Evolutionary conservation across 2,888 invertebrate genomes (phyloP), one percentile per base, ranked within the genome.

Genomic region (Aphodius sticticus): DNA sequence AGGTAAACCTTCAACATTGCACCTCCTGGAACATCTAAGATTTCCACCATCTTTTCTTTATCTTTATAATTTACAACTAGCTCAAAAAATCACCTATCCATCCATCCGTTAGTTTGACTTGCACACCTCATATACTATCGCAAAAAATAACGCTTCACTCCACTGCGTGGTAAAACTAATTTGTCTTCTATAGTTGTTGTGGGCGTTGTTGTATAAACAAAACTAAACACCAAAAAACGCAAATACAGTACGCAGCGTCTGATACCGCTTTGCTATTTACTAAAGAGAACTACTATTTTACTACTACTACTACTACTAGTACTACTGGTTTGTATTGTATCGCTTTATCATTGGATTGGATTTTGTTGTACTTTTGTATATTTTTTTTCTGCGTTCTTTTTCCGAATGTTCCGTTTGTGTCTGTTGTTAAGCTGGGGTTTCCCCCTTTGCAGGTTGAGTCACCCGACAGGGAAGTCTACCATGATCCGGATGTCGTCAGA

Each of bases 401-500:
- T 74, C 74, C 36, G 35, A 37, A 9, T 35, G 74, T n/a, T 35
- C 74, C 6, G 74, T 74, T 74, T 35, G 12, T 36, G 35, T 16
- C 16, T 35, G 12, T 74, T 36, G 36, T 74, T 35, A 37, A n/a
- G n/a, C 36, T 72, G 72, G 36, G 37, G 74, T 74, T 74, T 74
- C n/a, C 74, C 74, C 74, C 7, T 36, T 82, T 81, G 7, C 86
- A 93, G 92, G 90, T 90, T 85, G 90, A 93, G 81, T 94, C 94
- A 1, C 95, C 95, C 1, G 95, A 95, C 69, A 92, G 93, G 7
- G 95, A 95, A 87, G 89, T 93, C 36, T 93, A 95, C 89, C 91
- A 93, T 83, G 95, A 95, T 88, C 94, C 95, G 6, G 92, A 92
- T 80, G 93, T 96, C 69, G 93, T 93, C 3, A 92, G 95, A 78